Conservation (phyloP, 2,888 invertebrate genomes). For the Cylindroiulus punctatus region DNA sequence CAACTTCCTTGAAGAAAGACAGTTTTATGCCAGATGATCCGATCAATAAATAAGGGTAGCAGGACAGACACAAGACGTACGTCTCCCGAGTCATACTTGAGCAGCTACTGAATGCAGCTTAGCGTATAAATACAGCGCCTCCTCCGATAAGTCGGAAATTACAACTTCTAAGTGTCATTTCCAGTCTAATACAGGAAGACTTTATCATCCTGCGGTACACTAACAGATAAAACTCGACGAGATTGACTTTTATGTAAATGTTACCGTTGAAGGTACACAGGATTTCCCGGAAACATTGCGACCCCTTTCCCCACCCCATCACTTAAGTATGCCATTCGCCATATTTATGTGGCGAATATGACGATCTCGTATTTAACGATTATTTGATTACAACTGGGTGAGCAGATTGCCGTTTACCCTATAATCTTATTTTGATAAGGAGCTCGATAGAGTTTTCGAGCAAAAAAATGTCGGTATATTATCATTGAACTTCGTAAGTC, state of each 20-base stretch:
- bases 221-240: slow-evolving; percentile 6
- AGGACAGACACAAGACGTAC: not conserved
- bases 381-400: not conserved
- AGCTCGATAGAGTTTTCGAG: too few relatives aligned
- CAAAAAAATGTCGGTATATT: too few relatives aligned
- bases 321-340: not conserved
- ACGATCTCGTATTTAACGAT: not conserved
- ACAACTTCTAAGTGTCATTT: slow-evolving; percentile 18
- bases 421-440: too few relatives aligned
- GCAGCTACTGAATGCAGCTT: not conserved
- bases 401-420: too few relatives aligned
- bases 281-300: not conserved
- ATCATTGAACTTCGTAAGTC: too few relatives aligned
- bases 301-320: not conserved
- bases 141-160: slow-evolving; percentile 7
- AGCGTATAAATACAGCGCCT: not conserved
- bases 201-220: slow-evolving; percentile 10
- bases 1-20: not conserved
- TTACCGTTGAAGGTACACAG: not conserved
- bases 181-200: slow-evolving; percentile 18
- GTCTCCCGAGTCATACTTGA: not conserved
- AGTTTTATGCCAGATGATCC: not conserved
- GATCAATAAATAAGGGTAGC: slow-evolving; percentile 10
- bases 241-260: not conserved
- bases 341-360: not conserved